Evolutionary conservation across 1,140 invertebrate species (phyloP), one percentile per base, ranked within the genome.

Genomic region (Sarcophaga peregrina): DNA sequence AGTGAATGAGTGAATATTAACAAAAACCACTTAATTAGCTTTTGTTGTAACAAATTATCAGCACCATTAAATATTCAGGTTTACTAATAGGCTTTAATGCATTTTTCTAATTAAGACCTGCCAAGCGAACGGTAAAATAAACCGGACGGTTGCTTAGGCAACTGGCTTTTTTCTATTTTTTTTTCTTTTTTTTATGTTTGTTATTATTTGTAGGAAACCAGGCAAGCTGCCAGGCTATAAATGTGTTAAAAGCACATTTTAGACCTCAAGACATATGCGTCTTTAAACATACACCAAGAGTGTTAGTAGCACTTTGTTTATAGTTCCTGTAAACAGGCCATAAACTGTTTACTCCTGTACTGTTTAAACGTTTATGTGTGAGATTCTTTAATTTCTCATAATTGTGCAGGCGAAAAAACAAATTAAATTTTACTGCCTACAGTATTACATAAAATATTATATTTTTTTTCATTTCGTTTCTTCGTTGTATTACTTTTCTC

Each of bases 41-140:
- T 78, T 78, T 78, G 75, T 47, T 17, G 75, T 50, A 78, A 52
- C 47, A 50, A 78, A 78, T 78, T 78, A 78, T 78, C 46, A 50
- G 75, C 75, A 52, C 50, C 75, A 78, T 78, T 78, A 78, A 50
- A 78, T 78, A 78, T 78, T 78, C 75, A 78, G 47, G 75, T 78
- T 17, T 50, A 76, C 75, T 78, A 78, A 78, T 78, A 50, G 75
- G 47, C 75, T 50, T 17, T 78, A 78, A 78, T 78, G 75, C 75
- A 78, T 78, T 78, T 78, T 50, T 78, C 75, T 78, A 78, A 78
- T 78, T 78, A 78, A 78, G 75, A 50, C 75, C 47, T n/a, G 75
- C 25, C 48, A 78, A 20, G 20, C 62, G n/a, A 25, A 68, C 62
- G 20, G 62, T n/a, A 68, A 68, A 25, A 68, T 47, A 76, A 76